Evolutionary conservation across 2,113 vertebrate species (phyloP), one percentile per base, ranked within the genome.

Genomic region (Ariopsis seemanni): DNA sequence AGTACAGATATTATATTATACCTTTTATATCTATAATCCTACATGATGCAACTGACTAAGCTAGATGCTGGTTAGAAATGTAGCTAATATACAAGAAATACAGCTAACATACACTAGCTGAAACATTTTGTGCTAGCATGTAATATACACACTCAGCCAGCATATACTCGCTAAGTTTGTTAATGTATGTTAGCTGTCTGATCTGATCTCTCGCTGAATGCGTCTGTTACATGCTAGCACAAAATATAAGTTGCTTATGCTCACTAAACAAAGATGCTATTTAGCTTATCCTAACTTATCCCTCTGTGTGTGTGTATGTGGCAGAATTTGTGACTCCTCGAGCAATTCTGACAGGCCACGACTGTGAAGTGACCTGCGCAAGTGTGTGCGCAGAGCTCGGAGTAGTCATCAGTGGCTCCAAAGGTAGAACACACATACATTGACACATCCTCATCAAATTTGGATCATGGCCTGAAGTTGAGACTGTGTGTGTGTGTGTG

Each of bases 301-400:
- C 42, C 42, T 42, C 3, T 42, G 42, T 42, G 5, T 67, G 10
- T 69, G n/a, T 79, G 8, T 62, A 27, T 81, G 42, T 87, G 11
- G 12, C 58, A 67, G 89, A 89, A 48, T 97, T 97, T 72, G 96
- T 96, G 89, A 96, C 95, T 63, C 97, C 98, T 2, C 95, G 98
- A 87, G 97, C 98, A 91, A 94, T 99, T 86, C 87, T 99, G 91
- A 99, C 98, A 0, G 98, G 98, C 82, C 98, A 99, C 0, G 97
- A 99, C 95, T 97, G 94, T 69, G 98, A 99, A 92, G 95, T 99
- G 92, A 98, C 97, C 0, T 99, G 97, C 90, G 97, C 96, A 15
- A 95, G 96, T 3, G 95, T 99, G 89, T 99, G 98, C 69, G 98
- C 98, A 0, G 98, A 99, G 92, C 94, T 99, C 63, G 98, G 98